Evolutionary conservation across 92 coral and sea anemone genomes (phyloP).

Genomic region (Hydrozoanthus gracilis): DNA sequence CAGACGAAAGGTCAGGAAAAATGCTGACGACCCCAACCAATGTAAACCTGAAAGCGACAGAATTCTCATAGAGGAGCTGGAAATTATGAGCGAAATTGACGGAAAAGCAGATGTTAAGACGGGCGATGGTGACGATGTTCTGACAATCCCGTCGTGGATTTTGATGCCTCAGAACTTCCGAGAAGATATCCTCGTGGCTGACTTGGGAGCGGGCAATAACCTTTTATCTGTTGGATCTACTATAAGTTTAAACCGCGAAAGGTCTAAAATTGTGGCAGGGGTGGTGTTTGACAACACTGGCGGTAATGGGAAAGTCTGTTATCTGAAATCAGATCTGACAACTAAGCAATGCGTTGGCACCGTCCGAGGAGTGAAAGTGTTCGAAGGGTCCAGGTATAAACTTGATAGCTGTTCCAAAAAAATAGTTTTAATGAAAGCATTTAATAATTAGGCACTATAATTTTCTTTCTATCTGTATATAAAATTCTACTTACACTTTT

Average conservation of each 20-base stretch:
- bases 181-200: conserved; percentile 52
- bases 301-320: conserved; percentile 53
- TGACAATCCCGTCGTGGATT: conserved; percentile 54
- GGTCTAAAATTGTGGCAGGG: conserved; percentile 51
- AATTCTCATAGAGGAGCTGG: conserved; percentile 58
- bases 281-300: conserved; percentile 61
- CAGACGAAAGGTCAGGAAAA: background rate
- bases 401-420: background rate
- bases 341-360: conserved; percentile 50
- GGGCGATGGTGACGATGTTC: conserved; percentile 62
- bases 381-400: conserved; percentile 62
- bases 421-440: background rate
- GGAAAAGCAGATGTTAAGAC: conserved; percentile 54
- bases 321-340: conserved; percentile 39
- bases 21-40: conserved; percentile 6
- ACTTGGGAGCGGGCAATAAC: conserved; percentile 62
- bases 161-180: conserved; percentile 32
- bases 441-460: no score
- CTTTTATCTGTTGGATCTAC: conserved; percentile 61
- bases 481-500: no score
- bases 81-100: conserved; percentile 23
- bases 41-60: conserved; percentile 64
- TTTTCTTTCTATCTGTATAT: no score
- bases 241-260: conserved; percentile 38
- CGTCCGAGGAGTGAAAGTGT: conserved; percentile 50